Base-by-base conservation (phyloP, 1,140 invertebrate genomes). In the Teleogryllus occipitalis region DNA sequence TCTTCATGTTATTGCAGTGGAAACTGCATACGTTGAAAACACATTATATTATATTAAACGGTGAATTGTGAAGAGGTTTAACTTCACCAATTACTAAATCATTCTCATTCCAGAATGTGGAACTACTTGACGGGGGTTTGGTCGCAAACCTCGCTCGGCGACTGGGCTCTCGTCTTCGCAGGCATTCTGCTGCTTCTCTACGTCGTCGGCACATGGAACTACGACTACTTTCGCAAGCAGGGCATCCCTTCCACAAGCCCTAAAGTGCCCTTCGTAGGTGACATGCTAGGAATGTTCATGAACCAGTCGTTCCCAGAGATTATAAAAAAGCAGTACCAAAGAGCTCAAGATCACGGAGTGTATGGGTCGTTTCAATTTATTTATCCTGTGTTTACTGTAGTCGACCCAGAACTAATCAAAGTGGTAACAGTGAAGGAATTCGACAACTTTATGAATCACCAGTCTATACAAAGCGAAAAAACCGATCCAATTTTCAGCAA, bases 401-500 rank as follows among this genome's bases (percentile, higher is more conserved):
- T 82, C 8, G 83, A 85, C 80, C 79, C 80, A 18, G 81, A 83
- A 76, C 4, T 84, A 0, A 80, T 84, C 15, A 80, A 81, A 75
- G 80, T 73, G 7, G 80, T 83, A 15, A 79, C 81, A 8, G 77
- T 83, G 8, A 84, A 83, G 47, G 82, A 89, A 80, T 89, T 88
- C 80, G 83, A 86, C 79, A 83, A 84, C 80, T 89, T 89, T 80
- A 80, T 84, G 77, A 86, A 75, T 85, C 80, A 80, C 65, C 14
- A 85, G 27, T 76, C 86, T 0, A 15, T 79, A 8, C 79, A 82
- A 7, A 85, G 85, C 81, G 76, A 83, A 75, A 82, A 84, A 18
- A n/a, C 80, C 0, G 88, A 88, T 79, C 76, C 83, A 47, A 81
- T 88, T 8, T 78, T 84, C 21, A 83, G 86, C 47, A 87, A 85